phyloP scores from a whole-genome alignment of 1,140 invertebrate genomes.

The Magallana ariakensis region DNA sequence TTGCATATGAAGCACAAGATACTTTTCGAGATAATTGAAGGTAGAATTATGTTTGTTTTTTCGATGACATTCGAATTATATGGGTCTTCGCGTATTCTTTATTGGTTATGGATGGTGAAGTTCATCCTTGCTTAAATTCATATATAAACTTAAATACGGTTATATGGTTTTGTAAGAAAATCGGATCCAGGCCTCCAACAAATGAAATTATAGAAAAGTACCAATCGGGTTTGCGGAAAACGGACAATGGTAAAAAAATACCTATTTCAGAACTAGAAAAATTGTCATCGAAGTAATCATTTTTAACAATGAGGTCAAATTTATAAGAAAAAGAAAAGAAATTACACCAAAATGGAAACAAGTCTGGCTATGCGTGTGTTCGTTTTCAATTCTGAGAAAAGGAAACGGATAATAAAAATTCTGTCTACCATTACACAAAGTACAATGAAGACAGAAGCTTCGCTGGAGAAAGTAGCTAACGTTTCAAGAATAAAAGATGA shows the following conservation, averaged over 20 bases:
- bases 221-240: background rate
- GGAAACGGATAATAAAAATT: conserved; percentile 65
- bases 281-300: background rate
- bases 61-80: too few species aligned
- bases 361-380: background rate
- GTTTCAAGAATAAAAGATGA: conserved; percentile 66
- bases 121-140: too few species aligned
- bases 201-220: background rate
- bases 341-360: background rate
- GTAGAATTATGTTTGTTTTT: too few species aligned
- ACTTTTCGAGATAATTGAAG: too few species aligned
- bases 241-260: background rate
- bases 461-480: conserved; percentile 67
- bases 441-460: conserved; percentile 64
- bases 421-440: conserved; percentile 68
- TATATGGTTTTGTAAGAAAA: background rate
- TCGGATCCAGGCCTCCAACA: background rate
- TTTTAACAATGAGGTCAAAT: background rate
- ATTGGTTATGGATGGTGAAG: too few species aligned
- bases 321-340: background rate
- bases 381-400: conserved; percentile 49
- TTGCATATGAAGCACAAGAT: too few species aligned
- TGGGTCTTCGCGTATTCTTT: too few species aligned
- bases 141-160: too few species aligned
- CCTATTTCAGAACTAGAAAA: background rate